Evolutionary conservation across 2,797 vertebrate genomes (phyloP).

Genomic region (Apogon talboti): DNA sequence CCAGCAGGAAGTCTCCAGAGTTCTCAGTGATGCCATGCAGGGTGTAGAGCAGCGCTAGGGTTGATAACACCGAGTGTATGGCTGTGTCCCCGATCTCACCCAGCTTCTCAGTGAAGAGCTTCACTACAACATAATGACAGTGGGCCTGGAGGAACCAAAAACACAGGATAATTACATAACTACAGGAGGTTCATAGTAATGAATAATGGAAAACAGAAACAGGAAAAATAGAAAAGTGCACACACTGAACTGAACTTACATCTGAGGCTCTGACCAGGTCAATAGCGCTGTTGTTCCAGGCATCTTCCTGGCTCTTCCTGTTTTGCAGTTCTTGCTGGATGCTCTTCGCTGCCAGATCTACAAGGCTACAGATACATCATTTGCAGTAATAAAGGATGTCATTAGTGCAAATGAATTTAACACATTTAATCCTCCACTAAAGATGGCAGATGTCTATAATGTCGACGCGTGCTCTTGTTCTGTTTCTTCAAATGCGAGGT

Average conservation of each 20-base stretch:
- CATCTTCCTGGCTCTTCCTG: constrained; percentile 89
- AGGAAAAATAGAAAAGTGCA: neutral
- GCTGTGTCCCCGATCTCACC: constrained; percentile 83
- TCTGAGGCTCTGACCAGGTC: constrained; percentile 94
- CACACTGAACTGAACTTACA: constrained; percentile 78
- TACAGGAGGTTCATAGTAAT: neutral
- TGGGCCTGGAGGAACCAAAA: constrained; percentile 85
- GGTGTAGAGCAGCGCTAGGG: constrained; percentile 90
- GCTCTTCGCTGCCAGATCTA: constrained; percentile 91
- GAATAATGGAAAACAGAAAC: neutral
- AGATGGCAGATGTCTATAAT: too few species aligned
- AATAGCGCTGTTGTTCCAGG: constrained; percentile 95
- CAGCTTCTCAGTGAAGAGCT: constrained; percentile 91
- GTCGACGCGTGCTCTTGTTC: too few species aligned
- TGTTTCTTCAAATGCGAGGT: too few species aligned
- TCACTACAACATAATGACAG: constrained; percentile 95
- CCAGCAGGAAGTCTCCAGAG: constrained; percentile 94
- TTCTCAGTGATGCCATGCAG: constrained; percentile 90
- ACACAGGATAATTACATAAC: neutral
- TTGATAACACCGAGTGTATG: constrained; percentile 85
- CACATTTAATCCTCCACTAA: neutral
- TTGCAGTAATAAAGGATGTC: constrained; percentile 2
- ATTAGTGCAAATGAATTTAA: constrained; percentile 69
- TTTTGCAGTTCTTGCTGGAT: constrained; percentile 88
- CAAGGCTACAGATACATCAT: constrained; percentile 81